These are phyloP conservation scores for Lucilia cuprina DNA, from an alignment of 1,140 invertebrate genomes.

Conservation along the genomic window DNA sequence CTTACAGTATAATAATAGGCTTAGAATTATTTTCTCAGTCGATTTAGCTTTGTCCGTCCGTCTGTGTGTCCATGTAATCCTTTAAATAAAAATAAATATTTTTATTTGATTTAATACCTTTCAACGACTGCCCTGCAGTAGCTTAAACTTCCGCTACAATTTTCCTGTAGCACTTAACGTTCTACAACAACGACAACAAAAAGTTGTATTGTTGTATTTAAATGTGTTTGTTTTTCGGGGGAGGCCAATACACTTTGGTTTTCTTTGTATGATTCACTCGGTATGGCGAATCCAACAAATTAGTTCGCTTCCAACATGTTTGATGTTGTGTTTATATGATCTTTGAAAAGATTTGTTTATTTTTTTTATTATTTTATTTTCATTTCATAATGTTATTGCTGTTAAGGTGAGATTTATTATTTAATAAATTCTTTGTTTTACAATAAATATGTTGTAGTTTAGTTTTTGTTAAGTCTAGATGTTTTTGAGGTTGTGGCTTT, in stretches of 20 bases:
- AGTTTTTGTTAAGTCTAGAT: not conserved
- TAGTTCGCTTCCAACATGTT: not conserved
- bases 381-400: not conserved
- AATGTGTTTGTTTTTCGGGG: not conserved
- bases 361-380: not conserved
- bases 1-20: too few species aligned
- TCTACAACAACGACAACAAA: too few species aligned
- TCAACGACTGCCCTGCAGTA: too few species aligned
- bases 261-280: constrained; percentile 12
- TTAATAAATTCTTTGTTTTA: constrained; percentile 27
- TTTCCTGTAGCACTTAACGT: too few species aligned
- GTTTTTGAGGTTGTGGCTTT: not conserved
- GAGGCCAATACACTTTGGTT: constrained; percentile 6
- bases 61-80: too few species aligned
- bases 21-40: too few species aligned
- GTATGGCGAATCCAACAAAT: not conserved
- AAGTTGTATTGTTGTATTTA: too few species aligned
- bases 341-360: not conserved
- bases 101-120: too few species aligned
- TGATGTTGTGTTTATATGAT: constrained; percentile 27
- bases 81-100: too few species aligned
- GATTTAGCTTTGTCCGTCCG: too few species aligned
- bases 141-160: too few species aligned
- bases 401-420: not conserved
- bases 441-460: not conserved